These are phyloP conservation scores for Cheirogaleus major DNA, from an alignment of 2,797 vertebrate genomes.

Conservation along the genomic window DNA sequence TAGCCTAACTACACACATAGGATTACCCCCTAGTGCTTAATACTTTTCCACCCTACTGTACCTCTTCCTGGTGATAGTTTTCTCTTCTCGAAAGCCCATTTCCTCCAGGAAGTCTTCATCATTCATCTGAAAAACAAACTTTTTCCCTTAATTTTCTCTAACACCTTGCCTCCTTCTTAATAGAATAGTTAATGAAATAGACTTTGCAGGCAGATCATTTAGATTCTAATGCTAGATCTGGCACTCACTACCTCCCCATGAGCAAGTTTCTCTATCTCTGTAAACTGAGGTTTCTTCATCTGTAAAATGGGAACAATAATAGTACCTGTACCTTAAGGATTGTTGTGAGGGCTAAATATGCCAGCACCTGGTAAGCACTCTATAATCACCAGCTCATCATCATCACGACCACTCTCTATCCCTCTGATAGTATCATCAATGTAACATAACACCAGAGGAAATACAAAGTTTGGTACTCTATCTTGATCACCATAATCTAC, in stretches of 20 bases:
- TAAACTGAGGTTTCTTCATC: not conserved
- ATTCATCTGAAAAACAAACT: not conserved
- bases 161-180: not conserved
- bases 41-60: not conserved
- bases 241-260: not conserved
- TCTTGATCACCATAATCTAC: not conserved
- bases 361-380: not conserved
- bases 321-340: not conserved
- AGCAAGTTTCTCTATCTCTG: not conserved
- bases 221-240: not conserved
- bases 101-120: not conserved
- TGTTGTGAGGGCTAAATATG: not conserved
- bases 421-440: not conserved
- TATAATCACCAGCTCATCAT: not conserved
- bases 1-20: not conserved
- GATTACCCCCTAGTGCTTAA: not conserved
- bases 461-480: not conserved
- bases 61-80: not conserved
- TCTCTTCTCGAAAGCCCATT: not conserved
- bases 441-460: not conserved
- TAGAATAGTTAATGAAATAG: not conserved
- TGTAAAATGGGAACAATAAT: not conserved
- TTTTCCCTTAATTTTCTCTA: not conserved
- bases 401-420: not conserved
- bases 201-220: not conserved